These are phyloP conservation scores for Pogonomyrmex barbatus DNA, from an alignment of 1,140 invertebrate species.

Conservation along the genomic window DNA sequence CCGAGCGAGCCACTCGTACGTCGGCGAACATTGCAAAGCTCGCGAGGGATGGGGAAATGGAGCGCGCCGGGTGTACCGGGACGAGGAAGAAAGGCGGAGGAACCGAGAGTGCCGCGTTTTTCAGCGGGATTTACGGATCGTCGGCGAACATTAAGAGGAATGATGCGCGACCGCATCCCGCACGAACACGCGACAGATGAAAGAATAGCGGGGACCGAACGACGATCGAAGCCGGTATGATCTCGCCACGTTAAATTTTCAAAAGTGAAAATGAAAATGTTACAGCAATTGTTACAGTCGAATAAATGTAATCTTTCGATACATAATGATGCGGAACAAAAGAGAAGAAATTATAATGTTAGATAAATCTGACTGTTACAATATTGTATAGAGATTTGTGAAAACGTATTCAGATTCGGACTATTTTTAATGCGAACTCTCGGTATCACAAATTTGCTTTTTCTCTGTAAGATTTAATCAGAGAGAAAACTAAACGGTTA, in stretches of 20 bases:
- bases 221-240: conserved; percentile 1
- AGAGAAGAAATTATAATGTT: background rate
- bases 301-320: background rate
- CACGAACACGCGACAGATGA: conserved; percentile 64
- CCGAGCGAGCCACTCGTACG: conserved; percentile 40
- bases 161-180: conserved; percentile 67
- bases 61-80: background rate
- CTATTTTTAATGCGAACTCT: background rate
- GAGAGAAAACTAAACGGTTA: background rate
- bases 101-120: conserved; percentile 62
- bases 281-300: background rate
- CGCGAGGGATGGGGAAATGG: conserved; percentile 14
- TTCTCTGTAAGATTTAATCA: background rate
- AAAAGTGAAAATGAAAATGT: background rate
- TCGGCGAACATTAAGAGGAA: conserved; percentile 72
- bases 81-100: conserved; percentile 30
- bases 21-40: background rate
- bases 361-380: background rate
- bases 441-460: background rate
- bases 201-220: conserved; percentile 28
- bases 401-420: background rate
- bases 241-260: conserved; percentile 18
- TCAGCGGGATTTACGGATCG: conserved; percentile 74
- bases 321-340: background rate
- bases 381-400: background rate